phyloP scores from a whole-genome alignment of 1,140 invertebrate genomes.

The Drosophila sproati region DNA sequence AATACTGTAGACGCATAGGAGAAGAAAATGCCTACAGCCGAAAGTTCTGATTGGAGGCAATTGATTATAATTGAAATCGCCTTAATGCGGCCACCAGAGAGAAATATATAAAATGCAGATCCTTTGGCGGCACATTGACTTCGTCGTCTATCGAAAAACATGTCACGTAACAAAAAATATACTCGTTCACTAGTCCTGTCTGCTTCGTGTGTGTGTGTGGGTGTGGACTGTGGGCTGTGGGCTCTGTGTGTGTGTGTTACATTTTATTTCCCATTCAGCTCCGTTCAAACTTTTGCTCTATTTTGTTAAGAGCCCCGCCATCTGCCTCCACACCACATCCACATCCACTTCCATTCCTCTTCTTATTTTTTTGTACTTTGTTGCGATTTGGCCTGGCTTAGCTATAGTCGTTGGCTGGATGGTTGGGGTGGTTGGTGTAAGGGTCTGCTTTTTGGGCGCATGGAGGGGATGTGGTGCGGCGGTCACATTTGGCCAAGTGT shows the following conservation, averaged over 20 bases:
- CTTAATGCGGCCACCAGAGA: conserved; percentile 60
- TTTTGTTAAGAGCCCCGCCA: conserved; percentile 54
- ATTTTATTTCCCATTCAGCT: background rate
- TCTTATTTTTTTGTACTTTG: conserved; percentile 47
- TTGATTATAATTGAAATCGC: conserved; percentile 77
- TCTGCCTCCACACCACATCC: background rate
- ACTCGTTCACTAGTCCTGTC: conserved; percentile 38
- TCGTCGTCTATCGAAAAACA: conserved; percentile 59
- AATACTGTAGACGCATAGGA: background rate
- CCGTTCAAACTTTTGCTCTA: conserved; percentile 57
- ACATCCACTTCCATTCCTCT: background rate
- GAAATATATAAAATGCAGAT: conserved; percentile 31
- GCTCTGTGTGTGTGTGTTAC: background rate
- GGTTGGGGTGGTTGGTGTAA: conserved; percentile 9
- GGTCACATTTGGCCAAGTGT: conserved; percentile 82
- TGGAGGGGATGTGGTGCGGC: conserved; percentile 20
- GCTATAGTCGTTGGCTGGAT: conserved; percentile 29
- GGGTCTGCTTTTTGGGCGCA: conserved; percentile 20
- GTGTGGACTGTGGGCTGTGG: background rate
- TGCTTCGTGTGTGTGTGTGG: background rate
- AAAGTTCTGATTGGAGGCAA: conserved; percentile 65
- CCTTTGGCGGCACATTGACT: conserved; percentile 59
- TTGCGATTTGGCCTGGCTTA: conserved; percentile 58
- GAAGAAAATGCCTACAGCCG: conserved; percentile 1
- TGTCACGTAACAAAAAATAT: conserved; percentile 73